phyloP scores from a whole-genome alignment of 2,888 invertebrate species.

The Copidosoma aretas region DNA sequence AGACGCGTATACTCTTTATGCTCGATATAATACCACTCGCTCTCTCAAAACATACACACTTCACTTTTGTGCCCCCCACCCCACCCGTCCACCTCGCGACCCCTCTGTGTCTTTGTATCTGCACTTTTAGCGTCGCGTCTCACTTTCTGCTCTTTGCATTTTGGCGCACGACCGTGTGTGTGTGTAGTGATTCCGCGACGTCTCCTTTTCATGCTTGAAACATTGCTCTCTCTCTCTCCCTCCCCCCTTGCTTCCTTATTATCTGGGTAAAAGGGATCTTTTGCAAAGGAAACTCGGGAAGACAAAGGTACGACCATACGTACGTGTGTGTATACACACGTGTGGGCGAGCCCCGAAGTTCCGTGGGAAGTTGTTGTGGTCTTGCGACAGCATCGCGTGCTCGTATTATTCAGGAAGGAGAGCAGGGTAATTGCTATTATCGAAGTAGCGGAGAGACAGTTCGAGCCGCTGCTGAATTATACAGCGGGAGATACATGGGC shows the following conservation, averaged over 20 bases:
- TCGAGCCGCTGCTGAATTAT: not conserved
- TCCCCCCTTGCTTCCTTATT: not conserved
- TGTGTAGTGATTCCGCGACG: too few species aligned
- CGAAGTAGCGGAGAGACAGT: too few species aligned
- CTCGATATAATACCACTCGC: slow-evolving; percentile 62
- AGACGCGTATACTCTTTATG: slow-evolving; percentile 62
- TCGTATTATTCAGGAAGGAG: too few species aligned
- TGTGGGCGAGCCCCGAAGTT: too few species aligned
- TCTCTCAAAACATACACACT: slow-evolving; percentile 62
- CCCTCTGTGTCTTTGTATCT: slow-evolving; percentile 14
- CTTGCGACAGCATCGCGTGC: too few species aligned
- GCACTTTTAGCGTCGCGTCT: slow-evolving; percentile 3
- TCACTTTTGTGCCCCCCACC: slow-evolving; percentile 30
- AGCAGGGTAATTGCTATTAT: too few species aligned
- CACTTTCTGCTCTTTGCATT: not conserved
- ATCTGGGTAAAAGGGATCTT: too few species aligned
- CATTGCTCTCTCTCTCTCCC: not conserved
- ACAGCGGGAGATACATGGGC: not conserved
- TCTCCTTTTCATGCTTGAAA: not conserved
- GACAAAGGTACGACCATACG: too few species aligned
- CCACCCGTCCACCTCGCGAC: slow-evolving; percentile 14
- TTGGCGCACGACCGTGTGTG: not conserved
- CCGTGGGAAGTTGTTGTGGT: too few species aligned
- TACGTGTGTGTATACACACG: too few species aligned
- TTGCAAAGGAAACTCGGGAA: too few species aligned